Evolutionary conservation across 1,140 invertebrate genomes (phyloP).

Genomic region (Lordiphosa stackelbergi): DNA sequence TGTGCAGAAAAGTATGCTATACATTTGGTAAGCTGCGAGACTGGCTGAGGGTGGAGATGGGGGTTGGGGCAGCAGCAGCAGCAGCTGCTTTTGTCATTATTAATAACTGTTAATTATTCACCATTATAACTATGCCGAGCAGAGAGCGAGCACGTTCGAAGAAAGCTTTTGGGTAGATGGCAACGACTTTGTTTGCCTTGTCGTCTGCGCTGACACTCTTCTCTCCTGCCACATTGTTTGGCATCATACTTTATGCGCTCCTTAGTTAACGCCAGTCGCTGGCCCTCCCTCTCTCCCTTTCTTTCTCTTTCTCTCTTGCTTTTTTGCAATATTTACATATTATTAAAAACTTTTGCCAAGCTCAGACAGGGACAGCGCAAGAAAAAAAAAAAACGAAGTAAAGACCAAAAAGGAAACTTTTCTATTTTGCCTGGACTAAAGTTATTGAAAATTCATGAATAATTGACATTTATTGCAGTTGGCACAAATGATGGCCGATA

Average conservation of each 20-base stretch:
- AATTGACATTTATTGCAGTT: constrained; percentile 75
- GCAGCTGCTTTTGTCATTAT: constrained; percentile 76
- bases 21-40: constrained; percentile 38
- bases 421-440: constrained; percentile 61
- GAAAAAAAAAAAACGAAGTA: constrained; percentile 2
- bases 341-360: constrained; percentile 67
- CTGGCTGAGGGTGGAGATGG: neutral
- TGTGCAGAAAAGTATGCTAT: constrained; percentile 48
- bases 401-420: constrained; percentile 48
- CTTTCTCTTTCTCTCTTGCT: constrained; percentile 2
- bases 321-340: constrained; percentile 65
- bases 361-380: constrained; percentile 24
- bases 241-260: constrained; percentile 66
- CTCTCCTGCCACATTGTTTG: constrained; percentile 54
- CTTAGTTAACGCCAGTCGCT: constrained; percentile 58
- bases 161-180: constrained; percentile 1
- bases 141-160: constrained; percentile 34
- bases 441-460: constrained; percentile 75
- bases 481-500: constrained; percentile 71
- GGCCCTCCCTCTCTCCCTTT: neutral
- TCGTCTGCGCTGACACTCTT: neutral
- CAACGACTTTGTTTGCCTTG: constrained; percentile 9
- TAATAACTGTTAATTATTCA: constrained; percentile 77
- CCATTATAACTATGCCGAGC: constrained; percentile 60
- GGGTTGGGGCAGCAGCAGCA: constrained; percentile 19